These are phyloP conservation scores for Tangachromis dhanisi DNA, from an alignment of 2,113 vertebrate genomes.

Conservation along the genomic window DNA sequence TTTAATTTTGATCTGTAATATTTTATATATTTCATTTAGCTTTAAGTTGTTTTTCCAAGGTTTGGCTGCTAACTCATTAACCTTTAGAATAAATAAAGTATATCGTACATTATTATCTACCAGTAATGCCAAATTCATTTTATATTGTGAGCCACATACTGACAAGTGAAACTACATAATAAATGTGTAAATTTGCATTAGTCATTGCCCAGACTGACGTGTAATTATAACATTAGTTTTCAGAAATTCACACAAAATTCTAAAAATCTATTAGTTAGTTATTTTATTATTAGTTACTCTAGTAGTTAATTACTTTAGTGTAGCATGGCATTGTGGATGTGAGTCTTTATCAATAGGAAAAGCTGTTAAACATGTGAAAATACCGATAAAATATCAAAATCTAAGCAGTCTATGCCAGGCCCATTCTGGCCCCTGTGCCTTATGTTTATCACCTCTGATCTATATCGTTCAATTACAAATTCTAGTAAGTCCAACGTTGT, in stretches of 20 bases:
- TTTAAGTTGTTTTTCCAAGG: background rate
- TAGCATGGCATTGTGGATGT: background rate
- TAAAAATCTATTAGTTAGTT: background rate
- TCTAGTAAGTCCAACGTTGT: background rate
- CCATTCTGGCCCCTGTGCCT: background rate
- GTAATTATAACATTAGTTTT: background rate
- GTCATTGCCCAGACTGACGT: accelerated
- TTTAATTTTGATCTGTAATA: background rate
- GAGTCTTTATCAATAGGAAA: background rate
- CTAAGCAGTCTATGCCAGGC: background rate
- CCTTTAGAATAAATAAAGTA: background rate
- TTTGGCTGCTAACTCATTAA: background rate
- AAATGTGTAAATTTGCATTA: background rate
- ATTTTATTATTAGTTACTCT: background rate
- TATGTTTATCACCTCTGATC: background rate
- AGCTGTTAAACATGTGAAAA: background rate
- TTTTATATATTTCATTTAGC: background rate
- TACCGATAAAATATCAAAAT: background rate
- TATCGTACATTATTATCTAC: accelerated
- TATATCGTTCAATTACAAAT: background rate
- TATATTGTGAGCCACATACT: background rate
- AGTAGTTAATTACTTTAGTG: background rate
- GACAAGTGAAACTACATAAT: background rate
- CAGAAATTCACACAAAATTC: background rate
- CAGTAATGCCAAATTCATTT: background rate